Evolutionary conservation across 2,113 vertebrate genomes (phyloP).

Genomic region (Aix galericulata): DNA sequence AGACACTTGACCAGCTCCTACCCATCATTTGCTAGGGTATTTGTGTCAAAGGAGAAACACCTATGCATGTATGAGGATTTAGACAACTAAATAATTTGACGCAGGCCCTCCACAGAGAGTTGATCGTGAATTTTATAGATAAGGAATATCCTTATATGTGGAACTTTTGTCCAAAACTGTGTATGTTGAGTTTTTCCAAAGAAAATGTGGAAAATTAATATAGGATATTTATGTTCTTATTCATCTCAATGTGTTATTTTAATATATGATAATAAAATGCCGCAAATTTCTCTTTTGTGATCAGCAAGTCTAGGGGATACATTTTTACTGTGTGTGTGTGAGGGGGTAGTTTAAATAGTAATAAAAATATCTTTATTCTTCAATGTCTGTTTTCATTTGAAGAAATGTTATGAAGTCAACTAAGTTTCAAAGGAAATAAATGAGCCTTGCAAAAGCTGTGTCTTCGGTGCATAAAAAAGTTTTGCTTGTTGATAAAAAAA

Average conservation of each 20-base stretch:
- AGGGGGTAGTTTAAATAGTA: background rate
- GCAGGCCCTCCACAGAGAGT: background rate
- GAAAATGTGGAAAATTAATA: background rate
- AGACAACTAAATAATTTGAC: background rate
- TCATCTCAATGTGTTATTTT: background rate
- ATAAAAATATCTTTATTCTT: background rate
- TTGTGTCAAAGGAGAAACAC: background rate
- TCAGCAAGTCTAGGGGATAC: background rate
- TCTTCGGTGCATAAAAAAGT: background rate
- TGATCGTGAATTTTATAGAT: background rate
- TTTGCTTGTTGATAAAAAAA: background rate
- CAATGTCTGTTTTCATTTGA: background rate
- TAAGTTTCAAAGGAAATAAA: accelerated
- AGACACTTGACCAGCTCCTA: background rate
- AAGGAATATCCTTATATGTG: too few relatives aligned
- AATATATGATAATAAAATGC: accelerated
- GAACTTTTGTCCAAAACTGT: background rate
- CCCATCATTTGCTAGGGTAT: background rate
- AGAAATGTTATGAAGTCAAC: background rate
- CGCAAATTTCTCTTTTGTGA: background rate
- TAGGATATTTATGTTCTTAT: background rate
- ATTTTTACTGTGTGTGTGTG: background rate
- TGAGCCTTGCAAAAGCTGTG: background rate
- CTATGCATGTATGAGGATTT: background rate
- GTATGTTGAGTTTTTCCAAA: background rate